Evolutionary conservation across 2,797 vertebrate species (phyloP).

Genomic region (Microctenopoma lineatum): DNA sequence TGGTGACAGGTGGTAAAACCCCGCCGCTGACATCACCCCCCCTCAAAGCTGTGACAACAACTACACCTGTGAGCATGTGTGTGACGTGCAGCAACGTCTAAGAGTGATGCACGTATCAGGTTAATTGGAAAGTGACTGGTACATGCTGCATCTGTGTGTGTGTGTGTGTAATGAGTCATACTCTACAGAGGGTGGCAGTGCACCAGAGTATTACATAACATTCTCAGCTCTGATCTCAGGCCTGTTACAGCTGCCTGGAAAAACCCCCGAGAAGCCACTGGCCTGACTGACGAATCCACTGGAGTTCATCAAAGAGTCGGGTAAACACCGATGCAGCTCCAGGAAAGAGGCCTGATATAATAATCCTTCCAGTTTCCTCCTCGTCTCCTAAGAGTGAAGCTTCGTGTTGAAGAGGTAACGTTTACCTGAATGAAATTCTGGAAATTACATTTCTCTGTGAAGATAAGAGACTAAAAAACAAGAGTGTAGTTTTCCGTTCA

Average conservation of each 20-base stretch:
- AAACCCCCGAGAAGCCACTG: slow-evolving; percentile 45
- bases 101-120: neutral
- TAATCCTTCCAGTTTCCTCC: neutral
- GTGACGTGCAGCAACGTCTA: no score
- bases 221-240: slow-evolving; percentile 53
- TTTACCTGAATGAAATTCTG: neutral
- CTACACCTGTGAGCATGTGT: slow-evolving; percentile 11
- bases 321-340: slow-evolving; percentile 15
- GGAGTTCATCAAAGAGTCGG: slow-evolving; percentile 48
- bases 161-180: slow-evolving; percentile 56
- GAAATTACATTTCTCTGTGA: neutral
- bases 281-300: slow-evolving; percentile 26
- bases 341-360: slow-evolving; percentile 4
- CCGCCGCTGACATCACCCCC: slow-evolving; percentile 19
- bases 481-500: slow-evolving; percentile 8
- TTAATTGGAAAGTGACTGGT: neutral
- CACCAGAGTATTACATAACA: slow-evolving; percentile 58
- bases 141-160: slow-evolving; percentile 1
- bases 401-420: neutral
- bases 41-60: slow-evolving; percentile 9
- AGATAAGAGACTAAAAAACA: neutral
- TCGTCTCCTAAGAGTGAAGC: slow-evolving; percentile 5
- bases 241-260: slow-evolving; percentile 49
- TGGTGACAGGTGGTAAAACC: slow-evolving; percentile 20
- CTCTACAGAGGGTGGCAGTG: slow-evolving; percentile 47